These are phyloP conservation scores for Anser cygnoides DNA, from an alignment of 2,113 vertebrate species.

Conservation along the genomic window DNA sequence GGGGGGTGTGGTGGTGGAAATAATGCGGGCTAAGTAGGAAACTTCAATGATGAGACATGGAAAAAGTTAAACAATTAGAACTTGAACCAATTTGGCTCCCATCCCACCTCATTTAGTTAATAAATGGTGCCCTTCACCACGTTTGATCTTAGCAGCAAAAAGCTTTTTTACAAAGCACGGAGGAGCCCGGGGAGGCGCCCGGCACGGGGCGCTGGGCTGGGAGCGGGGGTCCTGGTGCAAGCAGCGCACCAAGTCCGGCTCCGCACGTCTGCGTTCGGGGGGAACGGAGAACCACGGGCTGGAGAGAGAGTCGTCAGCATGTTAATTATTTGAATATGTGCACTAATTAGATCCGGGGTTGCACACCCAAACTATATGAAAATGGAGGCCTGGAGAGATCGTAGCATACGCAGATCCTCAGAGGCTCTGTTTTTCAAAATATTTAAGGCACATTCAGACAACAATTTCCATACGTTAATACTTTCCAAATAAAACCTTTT, in stretches of 20 bases:
- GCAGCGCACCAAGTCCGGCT: too few species aligned
- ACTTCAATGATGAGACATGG: constrained; percentile 51
- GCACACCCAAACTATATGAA: not conserved
- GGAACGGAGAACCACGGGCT: not conserved
- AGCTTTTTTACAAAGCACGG: not conserved
- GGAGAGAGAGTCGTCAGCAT: not conserved
- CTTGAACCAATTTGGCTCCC: not conserved
- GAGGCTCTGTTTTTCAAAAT: not conserved
- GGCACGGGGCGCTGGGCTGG: accelerated
- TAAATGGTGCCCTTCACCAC: not conserved
- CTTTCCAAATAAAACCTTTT: not conserved
- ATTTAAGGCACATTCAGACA: not conserved
- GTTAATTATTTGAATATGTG: not conserved
- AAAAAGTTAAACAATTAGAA: constrained; percentile 53
- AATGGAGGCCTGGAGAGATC: not conserved
- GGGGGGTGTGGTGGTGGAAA: constrained; percentile 14
- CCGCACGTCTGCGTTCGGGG: accelerated
- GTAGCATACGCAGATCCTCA: not conserved
- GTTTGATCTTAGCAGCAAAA: accelerated
- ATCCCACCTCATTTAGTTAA: not conserved
- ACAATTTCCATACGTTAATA: not conserved
- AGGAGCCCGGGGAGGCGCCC: not conserved
- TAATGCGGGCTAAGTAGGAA: constrained; percentile 15
- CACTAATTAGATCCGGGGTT: not conserved
- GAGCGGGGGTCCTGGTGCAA: not conserved